Percentiles rank a stretch among this genome's conserved stretches.
Conservation (phyloP, 2,888 invertebrate species). For the Cephus pulcher region DNA sequence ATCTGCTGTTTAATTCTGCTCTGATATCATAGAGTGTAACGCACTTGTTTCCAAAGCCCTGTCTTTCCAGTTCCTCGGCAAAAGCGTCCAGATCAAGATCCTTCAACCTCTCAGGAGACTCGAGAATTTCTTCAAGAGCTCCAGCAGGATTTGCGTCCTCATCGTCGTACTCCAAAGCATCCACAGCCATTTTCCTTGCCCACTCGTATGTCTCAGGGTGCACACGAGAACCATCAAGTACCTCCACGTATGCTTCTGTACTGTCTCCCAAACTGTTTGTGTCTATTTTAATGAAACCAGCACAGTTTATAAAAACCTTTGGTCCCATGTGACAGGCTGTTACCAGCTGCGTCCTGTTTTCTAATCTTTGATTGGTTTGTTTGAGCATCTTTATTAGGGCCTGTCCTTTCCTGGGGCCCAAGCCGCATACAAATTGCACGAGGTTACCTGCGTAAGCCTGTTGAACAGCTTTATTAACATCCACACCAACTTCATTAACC, state of each 20-base stretch:
- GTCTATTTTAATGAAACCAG: slow-evolving; percentile 98
- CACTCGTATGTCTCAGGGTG: slow-evolving; percentile 99
- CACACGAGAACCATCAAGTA: slow-evolving; percentile 96
- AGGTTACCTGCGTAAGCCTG: slow-evolving; percentile 89
- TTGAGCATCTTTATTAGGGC: slow-evolving; percentile 87
- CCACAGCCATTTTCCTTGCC: slow-evolving; percentile 99
- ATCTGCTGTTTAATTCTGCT: slow-evolving; percentile 92
- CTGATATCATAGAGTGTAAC: slow-evolving; percentile 97
- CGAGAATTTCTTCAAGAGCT: slow-evolving; percentile 96
- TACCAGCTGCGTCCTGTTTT: slow-evolving; percentile 95
- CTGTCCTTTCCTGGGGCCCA: slow-evolving; percentile 95
- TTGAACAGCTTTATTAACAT: slow-evolving; percentile 92
- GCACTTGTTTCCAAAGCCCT: slow-evolving; percentile 87
- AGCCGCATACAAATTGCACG: slow-evolving; percentile 96
- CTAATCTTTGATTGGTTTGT: slow-evolving; percentile 90
- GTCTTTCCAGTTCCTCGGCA: slow-evolving; percentile 95
- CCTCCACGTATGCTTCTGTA: slow-evolving; percentile 95
- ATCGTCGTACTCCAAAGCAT: slow-evolving; percentile 98
- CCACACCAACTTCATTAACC: slow-evolving; percentile 98
- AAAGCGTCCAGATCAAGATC: slow-evolving; percentile 98
- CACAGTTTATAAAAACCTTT: slow-evolving; percentile 98
- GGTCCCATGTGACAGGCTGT: slow-evolving; percentile 98
- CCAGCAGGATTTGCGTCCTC: slow-evolving; percentile 97
- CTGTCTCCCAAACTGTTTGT: slow-evolving; percentile 94
- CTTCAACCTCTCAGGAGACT: slow-evolving; percentile 92